phyloP scores from a whole-genome alignment of 2,113 vertebrate species.

The Lanius ludovicianus region DNA sequence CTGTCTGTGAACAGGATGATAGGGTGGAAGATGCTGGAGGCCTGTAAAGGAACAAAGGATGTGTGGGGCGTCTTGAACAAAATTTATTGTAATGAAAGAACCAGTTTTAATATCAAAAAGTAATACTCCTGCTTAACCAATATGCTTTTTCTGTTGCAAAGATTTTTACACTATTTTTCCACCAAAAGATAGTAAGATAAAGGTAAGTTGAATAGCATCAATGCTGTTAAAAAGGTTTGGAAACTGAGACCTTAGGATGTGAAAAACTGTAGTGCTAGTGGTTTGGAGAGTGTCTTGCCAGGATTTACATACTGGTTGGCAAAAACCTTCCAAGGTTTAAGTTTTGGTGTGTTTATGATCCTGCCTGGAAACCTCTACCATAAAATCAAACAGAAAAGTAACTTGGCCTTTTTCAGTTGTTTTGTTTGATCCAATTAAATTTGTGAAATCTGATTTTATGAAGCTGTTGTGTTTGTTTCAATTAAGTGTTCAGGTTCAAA shows the following conservation, averaged over 20 bases:
- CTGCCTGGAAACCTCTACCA: not conserved
- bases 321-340: not conserved
- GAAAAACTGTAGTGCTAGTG: not conserved
- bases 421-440: not conserved
- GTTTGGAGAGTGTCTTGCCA: not conserved
- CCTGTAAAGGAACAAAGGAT: not conserved
- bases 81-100: not conserved
- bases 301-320: not conserved
- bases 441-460: not conserved
- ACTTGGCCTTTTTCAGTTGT: not conserved
- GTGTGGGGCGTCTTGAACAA: not conserved
- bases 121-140: not conserved
- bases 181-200: not conserved
- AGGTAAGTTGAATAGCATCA: not conserved
- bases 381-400: not conserved
- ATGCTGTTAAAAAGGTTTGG: not conserved
- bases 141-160: rapidly evolving
- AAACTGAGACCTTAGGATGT: not conserved
- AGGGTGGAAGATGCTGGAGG: not conserved
- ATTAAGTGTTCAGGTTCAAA: constrained; percentile 67
- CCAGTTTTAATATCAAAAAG: not conserved
- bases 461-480: constrained; percentile 28
- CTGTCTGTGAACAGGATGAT: not conserved
- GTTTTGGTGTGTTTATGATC: not conserved
- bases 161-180: not conserved